Base-by-base conservation (phyloP, 2,888 invertebrate species). In the Caenorhabditis macrosperma region DNA sequence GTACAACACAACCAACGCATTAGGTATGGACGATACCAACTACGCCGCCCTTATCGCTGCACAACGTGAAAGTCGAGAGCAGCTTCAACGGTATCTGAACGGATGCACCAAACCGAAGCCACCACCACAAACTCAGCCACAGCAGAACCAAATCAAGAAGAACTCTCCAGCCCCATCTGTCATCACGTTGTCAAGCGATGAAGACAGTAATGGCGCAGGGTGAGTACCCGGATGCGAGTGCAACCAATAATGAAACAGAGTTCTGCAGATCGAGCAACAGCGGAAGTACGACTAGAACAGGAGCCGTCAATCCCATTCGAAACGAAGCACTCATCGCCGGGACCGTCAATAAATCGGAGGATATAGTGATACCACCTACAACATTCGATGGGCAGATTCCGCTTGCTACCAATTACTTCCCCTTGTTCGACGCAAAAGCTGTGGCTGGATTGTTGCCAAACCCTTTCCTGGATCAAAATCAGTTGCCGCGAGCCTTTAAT, bases 151-250 rank as follows among this genome's bases (percentile, higher is more conserved):
- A n/a, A 1, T 28, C 6, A 74, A 74, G 54, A 79, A 79, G 22
- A 69, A 63, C 38, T 75, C 80, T 1, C 80, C 75, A 10, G 71
- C 75, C 1, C 64, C 60, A 2, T 75, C 75, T 0, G 75, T 76
- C 6, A 66, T 71, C 12, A 75, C 75, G 0, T n/a, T 79, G 17
- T 80, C 80, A 0, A 80, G 80, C 28, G 80, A 80, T 20, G 80
- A 80, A 22, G 80, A 80, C 35, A 79, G 79, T 44, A 79, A 79
- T 30, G 63, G 64, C 2, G 68, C 78, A 28, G 64, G 78, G 71
- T 78, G 38, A 50, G 57, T 12, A n/a, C n/a, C n/a, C n/a, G n/a
- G 6, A 5, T 20, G 20, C 2, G 1, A 30, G 15, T 12, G 15
- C 22, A 20, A 55, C 24, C 1, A 1, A 7, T 22, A 28, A 38